A percentile compares a stretch with the other conserved stretches of the same genome.
Evolutionary conservation across 2,113 vertebrate species (phyloP).

Genomic region (Oplegnathus fasciatus): DNA sequence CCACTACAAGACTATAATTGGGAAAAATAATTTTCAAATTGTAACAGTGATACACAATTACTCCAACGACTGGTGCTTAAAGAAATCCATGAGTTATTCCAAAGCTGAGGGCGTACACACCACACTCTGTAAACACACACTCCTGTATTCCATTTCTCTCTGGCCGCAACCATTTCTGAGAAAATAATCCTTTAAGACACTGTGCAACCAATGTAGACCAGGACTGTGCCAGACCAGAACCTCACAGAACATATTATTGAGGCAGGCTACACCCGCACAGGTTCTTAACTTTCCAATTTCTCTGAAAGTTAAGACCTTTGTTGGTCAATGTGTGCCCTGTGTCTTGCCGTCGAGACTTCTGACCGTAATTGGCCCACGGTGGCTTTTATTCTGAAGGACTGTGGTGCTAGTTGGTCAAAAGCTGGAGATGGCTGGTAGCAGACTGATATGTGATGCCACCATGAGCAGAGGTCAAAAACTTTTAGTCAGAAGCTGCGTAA

Average conservation of each 20-base stretch:
- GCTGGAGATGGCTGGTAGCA: constrained; percentile 21
- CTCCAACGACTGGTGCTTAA: neutral
- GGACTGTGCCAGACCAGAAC: constrained; percentile 72
- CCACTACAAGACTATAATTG: neutral
- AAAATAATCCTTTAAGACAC: constrained; percentile 57
- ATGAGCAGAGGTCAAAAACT: constrained; percentile 18
- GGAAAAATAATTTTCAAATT: constrained; percentile 4
- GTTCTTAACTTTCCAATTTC: constrained; percentile 57
- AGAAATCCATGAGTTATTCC: constrained; percentile 12
- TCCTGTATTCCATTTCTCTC: constrained; percentile 52
- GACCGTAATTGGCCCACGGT: constrained; percentile 44
- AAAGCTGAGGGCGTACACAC: constrained; percentile 39
- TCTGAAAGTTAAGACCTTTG: constrained; percentile 62
- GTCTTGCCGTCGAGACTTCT: constrained; percentile 52
- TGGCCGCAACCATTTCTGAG: constrained; percentile 51
- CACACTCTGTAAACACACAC: constrained; percentile 49
- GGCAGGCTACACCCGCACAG: constrained; percentile 46
- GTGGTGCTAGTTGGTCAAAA: constrained; percentile 10
- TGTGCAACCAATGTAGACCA: constrained; percentile 38
- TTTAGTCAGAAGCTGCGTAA: neutral
- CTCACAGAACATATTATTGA: constrained; percentile 69
- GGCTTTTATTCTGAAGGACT: constrained; percentile 53
- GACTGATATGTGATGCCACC: constrained; percentile 44
- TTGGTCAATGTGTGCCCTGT: constrained; percentile 50
- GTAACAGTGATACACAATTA: constrained; percentile 34